These are phyloP conservation scores for Lasioglossum morio DNA, from an alignment of 2,888 invertebrate species.

Conservation along the genomic window DNA sequence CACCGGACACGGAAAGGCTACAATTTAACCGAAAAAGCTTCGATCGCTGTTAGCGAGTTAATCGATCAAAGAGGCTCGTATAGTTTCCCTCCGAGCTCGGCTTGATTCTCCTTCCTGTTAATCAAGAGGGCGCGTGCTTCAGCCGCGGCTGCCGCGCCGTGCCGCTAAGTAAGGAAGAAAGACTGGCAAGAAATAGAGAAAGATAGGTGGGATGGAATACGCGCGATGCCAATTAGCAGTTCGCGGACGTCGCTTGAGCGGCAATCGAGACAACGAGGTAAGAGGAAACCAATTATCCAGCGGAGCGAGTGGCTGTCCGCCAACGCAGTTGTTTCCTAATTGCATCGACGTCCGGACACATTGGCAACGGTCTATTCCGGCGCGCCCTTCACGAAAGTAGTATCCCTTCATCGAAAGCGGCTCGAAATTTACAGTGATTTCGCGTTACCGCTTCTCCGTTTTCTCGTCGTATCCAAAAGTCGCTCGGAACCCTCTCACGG, in stretches of 20 bases:
- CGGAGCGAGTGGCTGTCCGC: conserved; percentile 68
- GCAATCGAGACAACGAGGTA: conserved; percentile 73
- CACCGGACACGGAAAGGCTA: neutral
- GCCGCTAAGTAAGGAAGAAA: conserved; percentile 2
- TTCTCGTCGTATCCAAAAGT: neutral
- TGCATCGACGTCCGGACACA: conserved; percentile 70
- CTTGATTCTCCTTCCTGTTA: conserved; percentile 22
- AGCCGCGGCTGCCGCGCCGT: too few species aligned
- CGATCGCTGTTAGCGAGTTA: conserved; percentile 48
- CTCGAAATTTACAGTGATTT: conserved; percentile 44
- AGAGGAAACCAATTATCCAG: conserved; percentile 74
- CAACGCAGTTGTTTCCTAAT: conserved; percentile 76
- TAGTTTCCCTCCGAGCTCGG: neutral
- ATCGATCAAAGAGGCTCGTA: conserved; percentile 41
- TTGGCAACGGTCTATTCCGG: conserved; percentile 32
- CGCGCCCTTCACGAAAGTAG: conserved; percentile 49
- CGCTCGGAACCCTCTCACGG: neutral
- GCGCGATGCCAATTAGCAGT: conserved; percentile 71
- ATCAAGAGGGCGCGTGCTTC: conserved; percentile 20
- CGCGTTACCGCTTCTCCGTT: neutral
- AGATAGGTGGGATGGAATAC: conserved; percentile 52
- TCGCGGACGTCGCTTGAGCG: conserved; percentile 64
- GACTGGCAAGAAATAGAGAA: conserved; percentile 19
- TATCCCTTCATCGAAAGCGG: conserved; percentile 27
- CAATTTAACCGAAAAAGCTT: conserved; percentile 11